A percentile compares a stretch with the other conserved stretches of the same genome.
phyloP scores from a whole-genome alignment of 2,113 vertebrate genomes.

The Ptyas mucosa region DNA sequence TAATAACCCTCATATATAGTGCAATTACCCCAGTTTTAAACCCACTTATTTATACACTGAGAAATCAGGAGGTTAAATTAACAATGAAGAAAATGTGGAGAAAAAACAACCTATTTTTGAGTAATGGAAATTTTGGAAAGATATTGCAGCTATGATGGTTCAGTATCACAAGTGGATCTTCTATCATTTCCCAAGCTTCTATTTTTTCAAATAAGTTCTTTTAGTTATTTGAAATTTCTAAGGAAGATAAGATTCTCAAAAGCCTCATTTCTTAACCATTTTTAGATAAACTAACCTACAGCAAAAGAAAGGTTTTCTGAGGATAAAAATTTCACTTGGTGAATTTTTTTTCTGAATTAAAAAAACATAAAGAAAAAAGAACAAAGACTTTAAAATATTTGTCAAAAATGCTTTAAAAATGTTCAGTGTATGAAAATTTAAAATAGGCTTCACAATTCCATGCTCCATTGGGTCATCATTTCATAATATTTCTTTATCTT shows the following conservation, averaged over 20 bases:
- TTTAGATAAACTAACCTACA: background rate
- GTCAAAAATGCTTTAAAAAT: background rate
- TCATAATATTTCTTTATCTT: no score
- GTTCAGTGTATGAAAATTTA: no score
- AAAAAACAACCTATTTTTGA: background rate
- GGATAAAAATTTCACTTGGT: background rate
- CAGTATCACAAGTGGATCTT: background rate
- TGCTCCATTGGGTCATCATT: no score
- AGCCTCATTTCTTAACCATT: background rate
- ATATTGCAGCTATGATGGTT: background rate
- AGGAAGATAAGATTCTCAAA: background rate
- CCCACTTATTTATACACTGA: background rate
- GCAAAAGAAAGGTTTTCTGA: background rate
- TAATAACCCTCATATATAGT: background rate
- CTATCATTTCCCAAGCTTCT: background rate
- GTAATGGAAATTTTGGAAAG: background rate
- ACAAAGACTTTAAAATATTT: background rate
- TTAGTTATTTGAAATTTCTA: background rate
- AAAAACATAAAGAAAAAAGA: background rate
- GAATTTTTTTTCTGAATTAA: background rate
- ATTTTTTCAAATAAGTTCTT: background rate
- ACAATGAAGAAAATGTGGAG: background rate
- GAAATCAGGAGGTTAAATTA: background rate
- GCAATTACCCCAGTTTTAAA: background rate
- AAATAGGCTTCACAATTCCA: no score